phyloP scores from a whole-genome alignment of 2,888 invertebrate genomes.

The Callinectes sapidus region DNA sequence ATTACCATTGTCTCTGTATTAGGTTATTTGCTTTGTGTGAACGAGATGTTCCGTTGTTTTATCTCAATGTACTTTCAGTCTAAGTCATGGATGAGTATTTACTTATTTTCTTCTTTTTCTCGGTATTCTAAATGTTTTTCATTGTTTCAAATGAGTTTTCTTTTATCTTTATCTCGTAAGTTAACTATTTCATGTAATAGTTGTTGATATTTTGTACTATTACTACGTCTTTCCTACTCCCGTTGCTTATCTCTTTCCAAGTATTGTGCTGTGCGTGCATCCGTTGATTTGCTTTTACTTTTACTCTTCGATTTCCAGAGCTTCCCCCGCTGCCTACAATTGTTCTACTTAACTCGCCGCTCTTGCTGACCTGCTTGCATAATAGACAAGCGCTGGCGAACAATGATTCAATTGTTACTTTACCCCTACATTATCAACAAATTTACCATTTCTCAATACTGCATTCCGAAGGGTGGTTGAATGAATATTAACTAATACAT shows the following conservation, averaged over 20 bases:
- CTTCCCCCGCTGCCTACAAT: not conserved
- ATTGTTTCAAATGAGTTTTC: not conserved
- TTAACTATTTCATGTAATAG: not conserved
- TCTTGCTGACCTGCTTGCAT: not conserved
- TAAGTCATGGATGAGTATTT: not conserved
- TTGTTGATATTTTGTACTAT: not conserved
- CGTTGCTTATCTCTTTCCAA: not conserved
- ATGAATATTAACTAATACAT: not conserved
- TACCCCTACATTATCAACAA: not conserved
- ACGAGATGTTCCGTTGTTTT: not conserved
- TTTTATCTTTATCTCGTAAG: not conserved
- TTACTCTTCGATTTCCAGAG: constrained; percentile 12
- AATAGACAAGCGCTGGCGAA: not conserved
- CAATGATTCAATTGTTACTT: not conserved
- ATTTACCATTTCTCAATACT: not conserved
- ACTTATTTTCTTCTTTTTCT: not conserved
- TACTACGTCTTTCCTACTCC: not conserved
- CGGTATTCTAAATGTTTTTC: not conserved
- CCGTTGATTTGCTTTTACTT: not conserved
- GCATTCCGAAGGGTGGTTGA: not conserved
- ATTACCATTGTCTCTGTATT: not conserved
- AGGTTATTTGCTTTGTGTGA: not conserved
- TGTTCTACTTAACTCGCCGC: not conserved
- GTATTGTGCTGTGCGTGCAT: not conserved
- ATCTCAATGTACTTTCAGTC: not conserved